phyloP scores from a whole-genome alignment of 1,140 invertebrate species.

The Yoshiicerus persimilis region DNA sequence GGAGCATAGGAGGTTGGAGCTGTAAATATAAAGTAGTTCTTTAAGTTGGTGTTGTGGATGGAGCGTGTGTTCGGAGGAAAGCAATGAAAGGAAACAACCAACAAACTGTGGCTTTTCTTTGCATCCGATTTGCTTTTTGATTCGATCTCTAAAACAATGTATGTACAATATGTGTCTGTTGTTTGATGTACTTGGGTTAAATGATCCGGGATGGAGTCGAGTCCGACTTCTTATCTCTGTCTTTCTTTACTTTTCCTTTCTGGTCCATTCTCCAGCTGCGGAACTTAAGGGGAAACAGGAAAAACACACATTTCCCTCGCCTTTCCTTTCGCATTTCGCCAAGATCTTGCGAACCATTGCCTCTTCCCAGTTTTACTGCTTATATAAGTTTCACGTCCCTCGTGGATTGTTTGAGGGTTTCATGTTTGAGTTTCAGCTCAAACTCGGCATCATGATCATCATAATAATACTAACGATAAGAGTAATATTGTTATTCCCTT shows the following conservation, averaged over 20 bases:
- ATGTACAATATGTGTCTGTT: not conserved
- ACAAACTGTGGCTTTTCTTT: constrained; percentile 10
- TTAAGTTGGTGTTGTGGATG: not conserved
- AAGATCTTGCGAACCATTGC: not conserved
- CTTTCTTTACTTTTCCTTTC: not conserved
- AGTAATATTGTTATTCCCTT: constrained; percentile 21
- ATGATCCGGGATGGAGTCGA: not conserved
- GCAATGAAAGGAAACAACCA: not conserved
- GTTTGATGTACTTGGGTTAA: constrained; percentile 9
- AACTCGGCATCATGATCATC: constrained; percentile 13
- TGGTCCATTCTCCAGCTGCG: not conserved
- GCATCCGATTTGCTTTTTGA: constrained; percentile 16
- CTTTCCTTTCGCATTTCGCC: not conserved
- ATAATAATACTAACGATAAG: constrained; percentile 5
- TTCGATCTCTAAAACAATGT: not conserved
- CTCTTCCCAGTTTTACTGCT: not conserved
- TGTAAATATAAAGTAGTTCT: not conserved
- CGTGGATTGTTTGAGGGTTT: constrained; percentile 9
- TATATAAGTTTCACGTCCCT: not conserved
- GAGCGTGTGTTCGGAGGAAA: not conserved
- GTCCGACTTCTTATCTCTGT: constrained; percentile 8
- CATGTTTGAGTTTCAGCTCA: constrained; percentile 19
- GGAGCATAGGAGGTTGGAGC: not conserved
- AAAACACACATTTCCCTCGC: constrained; percentile 18
- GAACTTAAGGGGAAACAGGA: constrained; percentile 3